phyloP scores from a whole-genome alignment of 2,797 vertebrate genomes.

The Chaenodraco wilsoni region DNA sequence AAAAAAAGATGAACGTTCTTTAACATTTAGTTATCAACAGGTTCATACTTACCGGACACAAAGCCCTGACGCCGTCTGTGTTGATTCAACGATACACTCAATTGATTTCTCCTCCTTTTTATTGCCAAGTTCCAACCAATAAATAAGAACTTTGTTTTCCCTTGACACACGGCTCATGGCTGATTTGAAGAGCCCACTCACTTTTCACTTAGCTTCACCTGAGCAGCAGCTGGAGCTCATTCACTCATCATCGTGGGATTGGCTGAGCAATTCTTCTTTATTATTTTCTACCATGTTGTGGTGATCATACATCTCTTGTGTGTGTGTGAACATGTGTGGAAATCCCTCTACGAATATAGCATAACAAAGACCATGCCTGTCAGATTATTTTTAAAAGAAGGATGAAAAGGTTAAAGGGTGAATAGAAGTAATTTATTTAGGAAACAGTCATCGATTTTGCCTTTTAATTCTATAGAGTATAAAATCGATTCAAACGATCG shows the following conservation, averaged over 20 bases:
- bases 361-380: not conserved
- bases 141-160: not conserved
- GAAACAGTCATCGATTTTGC: not conserved
- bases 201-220: not conserved
- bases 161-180: not conserved
- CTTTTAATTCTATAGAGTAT: not conserved
- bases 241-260: not conserved
- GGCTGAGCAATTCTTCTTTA: not conserved
- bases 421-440: slow-evolving; percentile 11
- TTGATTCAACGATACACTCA: not conserved
- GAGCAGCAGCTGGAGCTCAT: not conserved
- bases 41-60: not conserved
- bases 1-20: not conserved
- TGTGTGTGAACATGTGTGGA: no score
- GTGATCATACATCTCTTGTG: not conserved
- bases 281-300: not conserved
- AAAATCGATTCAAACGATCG: not conserved
- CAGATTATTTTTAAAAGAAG: not conserved
- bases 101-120: not conserved
- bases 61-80: not conserved
- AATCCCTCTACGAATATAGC: no score
- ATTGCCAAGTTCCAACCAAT: not conserved
- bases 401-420: not conserved
- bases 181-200: not conserved
- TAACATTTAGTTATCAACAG: not conserved